These are phyloP conservation scores for Speoplatyrhinus poulsoni DNA, from an alignment of 2,113 vertebrate species.

Conservation along the genomic window DNA sequence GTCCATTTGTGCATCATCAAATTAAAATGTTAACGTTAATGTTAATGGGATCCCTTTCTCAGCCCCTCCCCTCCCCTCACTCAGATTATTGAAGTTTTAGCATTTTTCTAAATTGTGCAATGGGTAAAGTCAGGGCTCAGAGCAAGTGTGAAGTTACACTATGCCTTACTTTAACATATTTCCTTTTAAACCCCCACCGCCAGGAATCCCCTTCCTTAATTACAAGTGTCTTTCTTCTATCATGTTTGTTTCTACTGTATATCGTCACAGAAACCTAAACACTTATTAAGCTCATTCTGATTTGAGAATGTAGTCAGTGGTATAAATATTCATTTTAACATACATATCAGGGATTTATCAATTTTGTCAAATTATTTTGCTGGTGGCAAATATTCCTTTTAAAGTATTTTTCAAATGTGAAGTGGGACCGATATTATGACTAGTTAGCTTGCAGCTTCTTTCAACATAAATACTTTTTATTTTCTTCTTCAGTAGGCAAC, in stretches of 20 bases:
- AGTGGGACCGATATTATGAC: not conserved
- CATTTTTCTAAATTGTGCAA: no score
- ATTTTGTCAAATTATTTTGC: constrained; percentile 22
- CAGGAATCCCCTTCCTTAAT: no score
- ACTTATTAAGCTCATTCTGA: constrained; percentile 20
- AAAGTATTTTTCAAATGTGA: constrained; percentile 34
- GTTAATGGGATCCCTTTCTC: no score
- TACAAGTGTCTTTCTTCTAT: no score
- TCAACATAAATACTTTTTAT: not conserved
- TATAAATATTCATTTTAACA: constrained; percentile 48
- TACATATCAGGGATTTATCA: constrained; percentile 36
- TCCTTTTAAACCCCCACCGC: no score
- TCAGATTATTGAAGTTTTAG: no score
- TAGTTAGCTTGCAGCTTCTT: not conserved
- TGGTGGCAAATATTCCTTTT: constrained; percentile 29
- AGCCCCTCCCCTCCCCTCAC: no score
- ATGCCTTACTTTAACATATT: no score
- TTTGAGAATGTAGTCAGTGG: constrained; percentile 14
- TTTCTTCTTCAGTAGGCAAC: constrained; percentile 31
- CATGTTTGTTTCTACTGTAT: constrained; percentile 1
- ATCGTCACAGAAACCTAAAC: constrained; percentile 19
- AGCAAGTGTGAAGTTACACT: no score
- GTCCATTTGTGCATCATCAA: no score
- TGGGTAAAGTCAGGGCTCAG: no score
- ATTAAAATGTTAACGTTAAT: no score